Percentiles rank a stretch among this genome's conserved stretches.
Conservation (phyloP, 2,113 vertebrate genomes). For the Laticauda colubrina region DNA sequence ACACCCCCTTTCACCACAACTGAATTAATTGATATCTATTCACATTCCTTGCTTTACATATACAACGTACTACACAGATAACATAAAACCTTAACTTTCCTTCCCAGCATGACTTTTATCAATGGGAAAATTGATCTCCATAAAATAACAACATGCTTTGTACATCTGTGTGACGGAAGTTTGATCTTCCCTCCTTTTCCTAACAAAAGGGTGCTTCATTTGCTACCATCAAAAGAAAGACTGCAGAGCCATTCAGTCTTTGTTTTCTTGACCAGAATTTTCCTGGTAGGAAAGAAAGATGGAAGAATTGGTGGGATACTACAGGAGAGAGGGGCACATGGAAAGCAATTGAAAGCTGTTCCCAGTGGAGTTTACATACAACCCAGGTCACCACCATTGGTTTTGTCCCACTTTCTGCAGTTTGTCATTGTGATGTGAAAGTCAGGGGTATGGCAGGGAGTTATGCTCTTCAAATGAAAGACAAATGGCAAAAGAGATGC, state of each 20-base stretch:
- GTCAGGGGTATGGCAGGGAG: neutral
- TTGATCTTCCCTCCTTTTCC: constrained; percentile 1
- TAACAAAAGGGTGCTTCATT: neutral
- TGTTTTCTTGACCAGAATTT: neutral
- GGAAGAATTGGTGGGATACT: neutral
- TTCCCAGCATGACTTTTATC: neutral
- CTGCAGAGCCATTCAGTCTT: neutral
- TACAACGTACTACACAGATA: neutral
- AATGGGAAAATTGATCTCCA: neutral
- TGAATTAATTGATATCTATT: neutral
- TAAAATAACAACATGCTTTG: neutral
- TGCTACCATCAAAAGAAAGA: neutral
- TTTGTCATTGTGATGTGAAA: neutral
- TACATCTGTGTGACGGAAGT: neutral
- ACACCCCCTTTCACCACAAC: neutral
- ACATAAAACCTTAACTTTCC: neutral
- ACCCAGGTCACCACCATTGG: neutral
- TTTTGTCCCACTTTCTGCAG: neutral
- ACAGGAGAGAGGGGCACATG: neutral
- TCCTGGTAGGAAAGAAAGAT: neutral
- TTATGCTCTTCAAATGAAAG: neutral
- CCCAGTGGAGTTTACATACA: neutral
- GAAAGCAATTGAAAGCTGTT: neutral
- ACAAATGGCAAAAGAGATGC: neutral
- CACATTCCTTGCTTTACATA: constrained; percentile 10